Evolutionary conservation across 2,113 vertebrate genomes (phyloP).

Genomic region (Agapornis roseicollis): DNA sequence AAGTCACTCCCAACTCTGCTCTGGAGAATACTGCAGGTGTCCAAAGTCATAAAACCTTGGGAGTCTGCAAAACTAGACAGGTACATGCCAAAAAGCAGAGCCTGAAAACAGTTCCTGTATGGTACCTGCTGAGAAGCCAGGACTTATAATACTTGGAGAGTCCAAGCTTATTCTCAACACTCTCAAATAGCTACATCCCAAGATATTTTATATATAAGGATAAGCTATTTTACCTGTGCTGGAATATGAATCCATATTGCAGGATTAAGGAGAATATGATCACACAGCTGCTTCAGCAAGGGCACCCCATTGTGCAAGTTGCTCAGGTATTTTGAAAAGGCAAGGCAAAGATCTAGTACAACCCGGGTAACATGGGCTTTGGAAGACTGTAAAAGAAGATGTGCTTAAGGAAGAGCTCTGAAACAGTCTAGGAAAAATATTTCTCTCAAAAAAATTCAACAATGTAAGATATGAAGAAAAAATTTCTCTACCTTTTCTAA

Average conservation of each 20-base stretch:
- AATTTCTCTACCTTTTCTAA: conserved; percentile 90
- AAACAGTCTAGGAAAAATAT: neutral
- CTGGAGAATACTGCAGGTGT: neutral
- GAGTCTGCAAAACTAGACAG: neutral
- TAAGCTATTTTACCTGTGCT: conserved; percentile 82
- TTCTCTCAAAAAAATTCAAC: neutral
- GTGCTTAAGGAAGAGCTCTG: neutral
- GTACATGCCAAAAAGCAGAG: neutral
- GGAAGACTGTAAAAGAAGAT: conserved; percentile 84
- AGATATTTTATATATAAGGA: neutral
- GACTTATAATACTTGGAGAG: neutral
- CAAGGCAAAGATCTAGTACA: conserved; percentile 92
- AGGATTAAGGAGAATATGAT: conserved; percentile 96
- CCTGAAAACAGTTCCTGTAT: neutral
- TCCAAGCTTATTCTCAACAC: neutral
- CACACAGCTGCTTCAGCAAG: conserved; percentile 95
- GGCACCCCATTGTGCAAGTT: conserved; percentile 90
- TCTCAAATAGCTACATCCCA: neutral
- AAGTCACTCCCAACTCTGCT: neutral
- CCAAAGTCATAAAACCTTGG: neutral
- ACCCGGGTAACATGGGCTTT: conserved; percentile 90
- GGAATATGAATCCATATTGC: conserved; percentile 97
- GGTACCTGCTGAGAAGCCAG: neutral
- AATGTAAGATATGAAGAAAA: neutral
- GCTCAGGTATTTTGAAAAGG: conserved; percentile 95